Conservation (phyloP, 1,140 invertebrate species). For the Drosophila teissieri region DNA sequence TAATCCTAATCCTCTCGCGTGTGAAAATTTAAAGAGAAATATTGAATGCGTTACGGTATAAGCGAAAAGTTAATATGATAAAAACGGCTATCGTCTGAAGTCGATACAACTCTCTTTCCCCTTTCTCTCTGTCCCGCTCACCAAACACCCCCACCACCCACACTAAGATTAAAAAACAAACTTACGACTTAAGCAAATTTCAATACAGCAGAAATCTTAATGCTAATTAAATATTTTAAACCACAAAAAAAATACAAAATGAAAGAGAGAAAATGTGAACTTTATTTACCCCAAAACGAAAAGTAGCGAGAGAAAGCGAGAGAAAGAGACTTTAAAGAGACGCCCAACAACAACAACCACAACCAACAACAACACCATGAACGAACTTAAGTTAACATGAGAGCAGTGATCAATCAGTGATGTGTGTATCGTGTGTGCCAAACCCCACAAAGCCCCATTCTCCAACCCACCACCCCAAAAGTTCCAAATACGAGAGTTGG, state of each 20-base stretch:
- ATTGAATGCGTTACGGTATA: constrained; percentile 33
- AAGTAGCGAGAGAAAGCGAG: constrained; percentile 11
- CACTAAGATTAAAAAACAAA: constrained; percentile 71
- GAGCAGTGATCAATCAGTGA: constrained; percentile 63
- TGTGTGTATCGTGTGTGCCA: constrained; percentile 61
- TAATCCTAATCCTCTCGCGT: constrained; percentile 53
- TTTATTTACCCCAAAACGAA: constrained; percentile 62
- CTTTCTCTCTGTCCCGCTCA: constrained; percentile 37
- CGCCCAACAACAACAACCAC: constrained; percentile 60
- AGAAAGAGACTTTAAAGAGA: constrained; percentile 57
- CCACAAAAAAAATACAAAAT: constrained; percentile 61
- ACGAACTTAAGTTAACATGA: constrained; percentile 63
- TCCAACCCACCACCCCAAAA: constrained; percentile 13
- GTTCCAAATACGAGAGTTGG: constrained; percentile 41
- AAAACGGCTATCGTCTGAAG: constrained; percentile 44
- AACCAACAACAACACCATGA: constrained; percentile 59
- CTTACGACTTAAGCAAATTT: constrained; percentile 79
- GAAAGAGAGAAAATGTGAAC: constrained; percentile 76
- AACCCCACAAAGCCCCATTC: constrained; percentile 17
- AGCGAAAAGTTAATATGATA: constrained; percentile 32
- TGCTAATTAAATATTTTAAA: constrained; percentile 72
- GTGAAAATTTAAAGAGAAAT: constrained; percentile 48
- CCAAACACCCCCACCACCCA: constrained; percentile 29
- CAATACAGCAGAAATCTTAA: constrained; percentile 50
- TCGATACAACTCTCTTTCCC: constrained; percentile 65